Base-by-base conservation (phyloP, 2,888 invertebrate genomes). In the Leptopilina syphax region DNA sequence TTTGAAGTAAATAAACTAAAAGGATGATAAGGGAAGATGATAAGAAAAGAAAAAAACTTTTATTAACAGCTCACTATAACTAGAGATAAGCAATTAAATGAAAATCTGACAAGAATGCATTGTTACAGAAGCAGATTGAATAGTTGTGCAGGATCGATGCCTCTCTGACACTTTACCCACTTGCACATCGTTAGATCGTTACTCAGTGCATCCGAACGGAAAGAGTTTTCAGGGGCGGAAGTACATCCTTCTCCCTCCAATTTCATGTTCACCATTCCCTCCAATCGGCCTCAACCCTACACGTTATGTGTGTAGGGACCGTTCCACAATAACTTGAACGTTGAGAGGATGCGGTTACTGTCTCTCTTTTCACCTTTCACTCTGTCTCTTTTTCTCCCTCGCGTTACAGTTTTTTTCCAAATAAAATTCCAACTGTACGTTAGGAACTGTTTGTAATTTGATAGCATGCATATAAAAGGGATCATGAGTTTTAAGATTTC, bases 141-240 rank as follows among this genome's bases (percentile, higher is more conserved):
- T 54, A 70, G 27, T 50, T 47, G 27, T 68, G 47, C 1, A 12
- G 68, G 63, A 79, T 81, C 83, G 79, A 81, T 83, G 77, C 73
- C 73, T 18, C 77, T 76, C 77, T 76, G n/a, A 34, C 57, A 57
- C 27, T 50, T 50, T 50, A 60, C n/a, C 27, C 9, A 77, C 65
- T 44, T 50, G 24, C 70, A 24, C 54, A 27, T 34, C 50, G 50
- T 50, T 50, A 50, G 50, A 34, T 50, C 83, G 84, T 88, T 87
- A 87, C 81, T 79, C 81, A 86, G 84, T 84, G 87, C 86, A 87
- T 83, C 85, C 83, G 82, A 82, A 86, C 88, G 88, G 87, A 88
- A 89, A 88, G 88, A 86, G 86, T 87, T 82, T 86, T 83, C 81
- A 85, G 84, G 88, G 86, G 85, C 90, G 91, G 91, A 91, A 91